Percentiles rank a stretch among this genome's conserved stretches.
phyloP scores from a whole-genome alignment of 1,140 invertebrate genomes.

The Hyphantria cunea region DNA sequence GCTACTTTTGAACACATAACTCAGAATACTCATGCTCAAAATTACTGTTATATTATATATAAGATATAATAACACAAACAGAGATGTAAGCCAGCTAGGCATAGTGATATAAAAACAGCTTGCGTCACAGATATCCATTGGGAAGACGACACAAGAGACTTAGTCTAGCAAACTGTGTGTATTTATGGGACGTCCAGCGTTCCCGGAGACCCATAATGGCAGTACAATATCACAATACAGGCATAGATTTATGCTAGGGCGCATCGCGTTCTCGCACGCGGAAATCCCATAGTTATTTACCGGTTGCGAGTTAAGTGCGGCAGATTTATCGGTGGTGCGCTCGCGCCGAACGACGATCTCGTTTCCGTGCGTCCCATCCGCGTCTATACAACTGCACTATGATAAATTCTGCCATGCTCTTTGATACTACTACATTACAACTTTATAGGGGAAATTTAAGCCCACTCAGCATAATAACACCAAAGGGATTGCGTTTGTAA shows the following conservation, averaged over 20 bases:
- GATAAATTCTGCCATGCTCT: constrained; percentile 55
- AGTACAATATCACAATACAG: constrained; percentile 81
- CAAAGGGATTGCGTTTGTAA: constrained; percentile 34
- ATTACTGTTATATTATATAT: too few species aligned
- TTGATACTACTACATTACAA: constrained; percentile 47
- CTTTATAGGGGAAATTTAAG: constrained; percentile 45
- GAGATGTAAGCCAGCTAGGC: constrained; percentile 21
- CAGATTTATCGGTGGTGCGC: constrained; percentile 74
- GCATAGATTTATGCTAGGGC: constrained; percentile 78
- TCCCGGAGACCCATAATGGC: constrained; percentile 69
- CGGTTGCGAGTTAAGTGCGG: constrained; percentile 79
- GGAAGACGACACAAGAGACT: constrained; percentile 40
- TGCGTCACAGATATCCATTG: constrained; percentile 39
- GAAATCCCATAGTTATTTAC: constrained; percentile 82
- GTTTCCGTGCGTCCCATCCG: constrained; percentile 53
- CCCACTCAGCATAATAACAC: constrained; percentile 46
- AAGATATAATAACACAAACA: constrained; percentile 2
- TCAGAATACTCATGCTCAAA: too few species aligned
- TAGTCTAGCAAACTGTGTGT: constrained; percentile 49
- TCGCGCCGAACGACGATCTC: constrained; percentile 67
- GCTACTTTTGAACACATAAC: too few species aligned
- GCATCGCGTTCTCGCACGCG: constrained; percentile 75
- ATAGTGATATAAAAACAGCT: constrained; percentile 40
- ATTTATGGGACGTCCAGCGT: constrained; percentile 72
- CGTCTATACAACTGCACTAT: constrained; percentile 50